These are phyloP conservation scores for Phoebastria nigripes DNA, from an alignment of 2,797 vertebrate genomes.

Conservation along the genomic window DNA sequence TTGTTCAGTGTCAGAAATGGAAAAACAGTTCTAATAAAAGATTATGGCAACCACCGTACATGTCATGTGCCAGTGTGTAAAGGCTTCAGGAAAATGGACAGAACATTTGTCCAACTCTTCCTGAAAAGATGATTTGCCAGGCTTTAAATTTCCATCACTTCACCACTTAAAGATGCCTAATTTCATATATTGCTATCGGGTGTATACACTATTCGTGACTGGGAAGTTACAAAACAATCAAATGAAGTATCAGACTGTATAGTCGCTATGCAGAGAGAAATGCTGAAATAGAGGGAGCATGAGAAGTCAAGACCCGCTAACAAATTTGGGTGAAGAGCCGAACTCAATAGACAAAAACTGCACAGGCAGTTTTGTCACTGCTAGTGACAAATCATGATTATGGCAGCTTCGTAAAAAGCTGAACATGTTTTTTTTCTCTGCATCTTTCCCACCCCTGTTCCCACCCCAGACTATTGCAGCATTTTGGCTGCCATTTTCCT, in stretches of 20 bases:
- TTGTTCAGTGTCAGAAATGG: background rate
- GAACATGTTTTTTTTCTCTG: background rate
- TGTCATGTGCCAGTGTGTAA: background rate
- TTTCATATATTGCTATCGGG: background rate
- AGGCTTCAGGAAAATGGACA: background rate
- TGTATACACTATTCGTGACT: background rate
- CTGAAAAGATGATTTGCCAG: background rate
- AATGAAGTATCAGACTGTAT: background rate
- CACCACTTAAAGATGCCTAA: background rate
- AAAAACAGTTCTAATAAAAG: background rate
- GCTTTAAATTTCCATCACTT: background rate
- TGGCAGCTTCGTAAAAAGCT: background rate
- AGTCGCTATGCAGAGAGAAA: background rate
- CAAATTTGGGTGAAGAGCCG: background rate
- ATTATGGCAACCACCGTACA: background rate
- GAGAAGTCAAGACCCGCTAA: background rate
- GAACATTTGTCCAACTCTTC: background rate
- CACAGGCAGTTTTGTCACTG: background rate
- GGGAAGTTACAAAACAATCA: background rate
- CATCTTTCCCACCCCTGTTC: background rate
- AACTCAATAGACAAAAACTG: background rate
- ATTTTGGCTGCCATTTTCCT: constrained; percentile 9
- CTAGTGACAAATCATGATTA: background rate
- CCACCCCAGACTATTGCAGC: background rate
- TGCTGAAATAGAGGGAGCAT: background rate